Percentiles rank a stretch among this genome's conserved stretches.
Evolutionary conservation across 2,113 vertebrate species (phyloP).

Genomic region (Parus major): DNA sequence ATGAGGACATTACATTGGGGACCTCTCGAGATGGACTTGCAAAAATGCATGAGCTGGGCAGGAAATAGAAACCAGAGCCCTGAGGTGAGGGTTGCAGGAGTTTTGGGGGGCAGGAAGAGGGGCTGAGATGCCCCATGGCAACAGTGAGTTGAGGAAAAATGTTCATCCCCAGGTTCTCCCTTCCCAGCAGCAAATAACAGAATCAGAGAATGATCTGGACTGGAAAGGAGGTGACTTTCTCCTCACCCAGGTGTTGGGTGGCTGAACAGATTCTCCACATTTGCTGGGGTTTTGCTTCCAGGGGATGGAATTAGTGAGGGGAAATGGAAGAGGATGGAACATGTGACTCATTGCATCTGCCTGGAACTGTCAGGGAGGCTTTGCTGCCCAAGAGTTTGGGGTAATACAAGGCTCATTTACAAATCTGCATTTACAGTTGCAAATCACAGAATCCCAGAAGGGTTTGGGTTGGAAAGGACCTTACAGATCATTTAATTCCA

Average conservation of each 20-base stretch:
- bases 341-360: too few species aligned
- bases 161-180: neutral
- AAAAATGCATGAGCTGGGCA: neutral
- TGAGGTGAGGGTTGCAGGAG: neutral
- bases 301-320: neutral
- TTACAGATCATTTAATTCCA: neutral
- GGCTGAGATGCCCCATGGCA: rapidly evolving
- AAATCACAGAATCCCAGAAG: neutral
- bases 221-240: neutral
- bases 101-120: neutral
- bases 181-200: neutral
- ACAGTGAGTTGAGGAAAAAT: neutral
- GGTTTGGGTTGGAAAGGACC: neutral
- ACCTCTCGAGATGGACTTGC: neutral
- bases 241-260: neutral
- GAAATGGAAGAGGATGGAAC: neutral
- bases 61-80: neutral
- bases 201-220: neutral
- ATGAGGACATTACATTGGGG: neutral
- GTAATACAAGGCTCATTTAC: neutral
- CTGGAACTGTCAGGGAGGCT: rapidly evolving
- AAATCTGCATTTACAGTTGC: neutral
- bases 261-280: neutral
- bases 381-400: neutral
- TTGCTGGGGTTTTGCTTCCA: neutral